phyloP scores from a whole-genome alignment of 2,888 invertebrate genomes.

The Rhopalosiphum nymphaeae region DNA sequence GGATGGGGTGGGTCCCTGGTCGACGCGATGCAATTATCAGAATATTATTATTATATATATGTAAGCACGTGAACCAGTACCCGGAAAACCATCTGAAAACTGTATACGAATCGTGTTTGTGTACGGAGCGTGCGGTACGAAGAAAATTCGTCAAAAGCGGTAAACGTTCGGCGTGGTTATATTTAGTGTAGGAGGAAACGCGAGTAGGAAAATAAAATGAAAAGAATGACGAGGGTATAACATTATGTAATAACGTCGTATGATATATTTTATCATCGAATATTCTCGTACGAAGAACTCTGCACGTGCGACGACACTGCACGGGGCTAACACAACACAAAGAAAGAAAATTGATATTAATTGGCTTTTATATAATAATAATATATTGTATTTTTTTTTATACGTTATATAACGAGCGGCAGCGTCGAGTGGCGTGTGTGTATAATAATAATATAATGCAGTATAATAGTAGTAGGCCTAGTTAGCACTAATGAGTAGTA shows the following conservation, averaged over 20 bases:
- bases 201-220: background rate
- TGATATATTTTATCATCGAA: background rate
- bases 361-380: conserved; percentile 13
- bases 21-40: background rate
- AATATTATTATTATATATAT: background rate
- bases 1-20: background rate
- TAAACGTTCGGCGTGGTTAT: background rate
- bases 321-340: background rate
- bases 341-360: background rate
- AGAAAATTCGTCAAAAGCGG: background rate
- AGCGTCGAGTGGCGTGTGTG: background rate
- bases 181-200: background rate
- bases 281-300: background rate
- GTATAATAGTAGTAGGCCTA: background rate
- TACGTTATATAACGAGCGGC: background rate
- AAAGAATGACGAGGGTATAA: background rate
- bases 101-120: background rate
- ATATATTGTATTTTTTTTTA: background rate
- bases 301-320: background rate
- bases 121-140: background rate
- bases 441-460: background rate
- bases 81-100: background rate
- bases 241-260: background rate
- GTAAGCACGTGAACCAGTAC: background rate
- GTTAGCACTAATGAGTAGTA: background rate